Percentiles rank a stretch among this genome's conserved stretches.
These are phyloP conservation scores for Morone saxatilis DNA, from an alignment of 2,113 vertebrate species.

Conservation along the genomic window DNA sequence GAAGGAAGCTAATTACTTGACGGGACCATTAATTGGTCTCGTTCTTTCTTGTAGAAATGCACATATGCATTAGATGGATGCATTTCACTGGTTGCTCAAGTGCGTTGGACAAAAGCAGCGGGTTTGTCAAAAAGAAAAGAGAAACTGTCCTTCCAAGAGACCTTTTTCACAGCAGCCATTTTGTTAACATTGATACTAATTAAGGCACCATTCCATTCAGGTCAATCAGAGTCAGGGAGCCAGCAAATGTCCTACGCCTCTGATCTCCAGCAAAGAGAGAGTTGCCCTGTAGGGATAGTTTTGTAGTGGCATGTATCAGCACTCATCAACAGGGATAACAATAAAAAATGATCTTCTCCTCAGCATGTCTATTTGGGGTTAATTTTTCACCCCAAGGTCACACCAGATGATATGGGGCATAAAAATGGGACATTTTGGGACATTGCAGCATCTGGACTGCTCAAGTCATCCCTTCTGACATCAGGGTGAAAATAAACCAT, in stretches of 20 bases:
- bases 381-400: background rate
- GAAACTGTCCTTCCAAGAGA: background rate
- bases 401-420: background rate
- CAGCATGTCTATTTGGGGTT: background rate
- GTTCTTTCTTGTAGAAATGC: background rate
- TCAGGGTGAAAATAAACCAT: too few species aligned
- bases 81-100: background rate
- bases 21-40: background rate
- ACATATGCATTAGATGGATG: background rate
- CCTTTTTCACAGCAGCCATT: background rate
- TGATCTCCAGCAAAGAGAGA: background rate
- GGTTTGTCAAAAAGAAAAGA: background rate
- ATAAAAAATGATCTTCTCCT: too few species aligned
- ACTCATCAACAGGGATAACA: too few species aligned
- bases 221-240: too few species aligned
- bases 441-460: too few species aligned
- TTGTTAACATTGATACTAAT: too few species aligned
- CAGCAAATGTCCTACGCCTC: background rate
- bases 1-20: slow-evolving; percentile 3
- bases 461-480: too few species aligned
- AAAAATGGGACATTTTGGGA: too few species aligned
- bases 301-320: too few species aligned
- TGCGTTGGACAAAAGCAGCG: background rate
- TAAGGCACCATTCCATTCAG: too few species aligned
- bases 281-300: background rate